phyloP scores from a whole-genome alignment of 2,888 invertebrate genomes.

The Amiota communis region DNA sequence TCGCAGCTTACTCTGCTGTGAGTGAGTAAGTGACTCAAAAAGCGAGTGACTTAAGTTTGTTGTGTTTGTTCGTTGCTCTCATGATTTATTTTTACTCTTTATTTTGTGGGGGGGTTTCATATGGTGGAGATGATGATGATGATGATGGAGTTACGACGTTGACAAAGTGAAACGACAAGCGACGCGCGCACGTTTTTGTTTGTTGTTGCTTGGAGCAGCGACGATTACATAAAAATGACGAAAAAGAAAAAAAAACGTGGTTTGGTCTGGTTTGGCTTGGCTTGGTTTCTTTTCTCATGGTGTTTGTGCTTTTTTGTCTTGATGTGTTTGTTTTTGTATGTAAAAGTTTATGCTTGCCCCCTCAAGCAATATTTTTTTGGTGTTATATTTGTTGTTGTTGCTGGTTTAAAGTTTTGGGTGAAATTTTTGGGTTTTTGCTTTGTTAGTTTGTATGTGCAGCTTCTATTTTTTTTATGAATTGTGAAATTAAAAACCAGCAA shows the following conservation, averaged over 20 bases:
- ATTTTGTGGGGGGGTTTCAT: too few relatives aligned
- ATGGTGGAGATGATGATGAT: too few relatives aligned
- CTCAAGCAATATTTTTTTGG: neutral
- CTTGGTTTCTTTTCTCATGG: too few relatives aligned
- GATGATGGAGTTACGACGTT: too few relatives aligned
- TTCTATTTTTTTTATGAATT: neutral
- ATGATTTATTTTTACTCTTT: too few relatives aligned
- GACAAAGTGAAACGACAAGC: constrained; percentile 23
- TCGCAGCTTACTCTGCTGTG: too few relatives aligned
- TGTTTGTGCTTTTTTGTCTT: neutral
- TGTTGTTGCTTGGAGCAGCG: constrained; percentile 12
- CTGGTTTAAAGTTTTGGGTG: constrained; percentile 1
- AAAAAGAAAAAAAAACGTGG: constrained; percentile 14
- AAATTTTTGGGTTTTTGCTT: neutral
- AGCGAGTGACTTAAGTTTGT: too few relatives aligned
- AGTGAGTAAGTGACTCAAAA: too few relatives aligned
- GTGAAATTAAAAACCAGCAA: too few relatives aligned
- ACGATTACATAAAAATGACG: constrained; percentile 25
- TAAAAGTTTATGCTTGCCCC: neutral
- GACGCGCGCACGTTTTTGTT: constrained; percentile 19
- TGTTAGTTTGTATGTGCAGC: neutral
- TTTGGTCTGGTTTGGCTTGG: neutral
- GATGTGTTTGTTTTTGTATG: neutral
- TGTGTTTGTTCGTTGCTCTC: too few relatives aligned
- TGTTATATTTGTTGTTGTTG: constrained; percentile 12